A percentile compares a stretch with the other conserved stretches of the same genome.
These are phyloP conservation scores for Bemisia tabaci DNA, from an alignment of 1,140 invertebrate genomes.

Conservation along the genomic window DNA sequence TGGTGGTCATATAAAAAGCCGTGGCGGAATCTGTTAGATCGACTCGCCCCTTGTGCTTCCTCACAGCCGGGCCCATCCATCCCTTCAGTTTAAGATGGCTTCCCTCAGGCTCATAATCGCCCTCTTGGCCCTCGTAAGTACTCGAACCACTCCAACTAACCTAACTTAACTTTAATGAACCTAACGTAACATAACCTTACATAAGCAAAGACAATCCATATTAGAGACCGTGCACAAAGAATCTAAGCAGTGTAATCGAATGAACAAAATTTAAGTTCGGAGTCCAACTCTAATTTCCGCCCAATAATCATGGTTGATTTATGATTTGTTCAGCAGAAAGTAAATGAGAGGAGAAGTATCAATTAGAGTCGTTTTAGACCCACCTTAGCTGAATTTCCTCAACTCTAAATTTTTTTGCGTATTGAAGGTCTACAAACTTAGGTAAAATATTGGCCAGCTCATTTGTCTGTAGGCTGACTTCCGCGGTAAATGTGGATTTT, in stretches of 20 bases:
- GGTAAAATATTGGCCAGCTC: too few relatives aligned
- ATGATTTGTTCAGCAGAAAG: neutral
- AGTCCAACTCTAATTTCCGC: neutral
- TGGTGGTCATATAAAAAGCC: neutral
- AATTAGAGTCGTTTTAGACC: too few relatives aligned
- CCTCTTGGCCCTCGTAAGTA: neutral
- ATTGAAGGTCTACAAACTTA: too few relatives aligned
- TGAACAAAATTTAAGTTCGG: too few relatives aligned
- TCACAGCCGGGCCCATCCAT: neutral
- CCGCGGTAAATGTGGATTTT: too few relatives aligned
- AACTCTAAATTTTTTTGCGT: too few relatives aligned
- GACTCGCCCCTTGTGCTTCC: neutral
- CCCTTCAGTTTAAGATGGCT: neutral
- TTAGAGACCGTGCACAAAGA: too few relatives aligned
- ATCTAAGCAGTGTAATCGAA: too few relatives aligned
- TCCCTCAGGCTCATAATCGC: neutral
- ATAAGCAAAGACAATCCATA: neutral
- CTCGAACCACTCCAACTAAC: neutral
- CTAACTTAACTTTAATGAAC: neutral
- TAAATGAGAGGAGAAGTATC: too few relatives aligned
- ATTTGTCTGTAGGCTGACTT: too few relatives aligned
- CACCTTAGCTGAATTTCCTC: too few relatives aligned
- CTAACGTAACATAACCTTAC: neutral
- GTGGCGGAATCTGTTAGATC: neutral
- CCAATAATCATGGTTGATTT: too few relatives aligned